These are phyloP conservation scores for Dinocampus coccinellae DNA, from an alignment of 2,888 invertebrate genomes.

Conservation along the genomic window DNA sequence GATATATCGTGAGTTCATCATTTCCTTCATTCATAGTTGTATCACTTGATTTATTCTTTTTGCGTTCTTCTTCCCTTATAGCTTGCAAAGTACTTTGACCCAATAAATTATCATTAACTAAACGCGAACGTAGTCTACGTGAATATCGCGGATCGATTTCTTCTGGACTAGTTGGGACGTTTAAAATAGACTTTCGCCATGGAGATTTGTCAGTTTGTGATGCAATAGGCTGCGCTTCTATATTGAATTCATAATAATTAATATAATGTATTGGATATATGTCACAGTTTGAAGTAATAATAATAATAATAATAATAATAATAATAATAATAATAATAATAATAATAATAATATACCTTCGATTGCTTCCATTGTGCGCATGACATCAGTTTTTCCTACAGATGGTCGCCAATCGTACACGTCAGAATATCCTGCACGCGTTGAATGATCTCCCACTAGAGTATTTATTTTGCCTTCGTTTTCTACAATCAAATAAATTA, in stretches of 20 bases:
- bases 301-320: too few relatives aligned
- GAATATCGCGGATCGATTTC: conserved; percentile 76
- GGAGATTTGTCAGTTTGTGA: conserved; percentile 81
- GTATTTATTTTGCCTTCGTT: conserved; percentile 85
- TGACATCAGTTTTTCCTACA: conserved; percentile 86
- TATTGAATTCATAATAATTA: conserved; percentile 37
- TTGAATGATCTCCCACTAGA: conserved; percentile 79
- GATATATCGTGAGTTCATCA: conserved; percentile 64
- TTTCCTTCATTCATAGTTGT: conserved; percentile 46
- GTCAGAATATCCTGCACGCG: conserved; percentile 73
- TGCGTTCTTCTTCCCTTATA: conserved; percentile 66
- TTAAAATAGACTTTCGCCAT: conserved; percentile 80
- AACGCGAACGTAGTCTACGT: conserved; percentile 68
- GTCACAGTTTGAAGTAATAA: neutral
- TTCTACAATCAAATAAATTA: conserved; percentile 71
- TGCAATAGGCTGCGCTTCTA: conserved; percentile 78
- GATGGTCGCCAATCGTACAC: conserved; percentile 87
- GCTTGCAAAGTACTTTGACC: conserved; percentile 67
- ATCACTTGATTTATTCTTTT: conserved; percentile 61
- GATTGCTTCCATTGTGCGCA: conserved; percentile 87
- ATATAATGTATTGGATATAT: neutral
- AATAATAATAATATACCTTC: conserved; percentile 74
- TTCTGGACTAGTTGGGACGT: conserved; percentile 75
- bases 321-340: too few relatives aligned
- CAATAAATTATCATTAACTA: conserved; percentile 64